Evolutionary conservation across 1,140 invertebrate species (phyloP), one percentile per base, ranked within the genome.

Genomic region (Macrobrachium nipponense): DNA sequence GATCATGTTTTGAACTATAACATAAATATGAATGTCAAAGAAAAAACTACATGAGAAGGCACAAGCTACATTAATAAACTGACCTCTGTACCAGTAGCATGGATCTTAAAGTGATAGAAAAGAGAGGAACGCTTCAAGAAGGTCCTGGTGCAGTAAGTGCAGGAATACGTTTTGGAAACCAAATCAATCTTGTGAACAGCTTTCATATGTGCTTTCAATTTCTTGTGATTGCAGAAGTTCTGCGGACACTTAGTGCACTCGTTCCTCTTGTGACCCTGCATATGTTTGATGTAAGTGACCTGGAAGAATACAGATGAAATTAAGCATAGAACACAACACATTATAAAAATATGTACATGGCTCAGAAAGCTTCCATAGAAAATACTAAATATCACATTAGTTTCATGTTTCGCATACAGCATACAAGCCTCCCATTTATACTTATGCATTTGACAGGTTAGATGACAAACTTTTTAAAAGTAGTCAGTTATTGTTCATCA

Each of bases 61-160:
- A 72, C 18, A 72, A 72, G 66, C 43, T 36, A 73, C 36, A 73
- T 43, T 36, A 11, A 43, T 23, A 75, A 72, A 64, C 58, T 86
- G 43, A 86, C 84, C 84, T 86, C 77, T 44, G 23, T 60, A 23
- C 61, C 44, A 1, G 60, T 20, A 23, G 85, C 85, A 77, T 87
- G 85, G 51, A 77, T 59, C 17, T 82, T 80, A 23, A 87, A 44
- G 36, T 87, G 85, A 36, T 87, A 82, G 78, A 81, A 87, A 15
- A 87, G 70, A n/a, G 85, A 87, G 20, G 70, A 80, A 58, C 79
- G 72, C 58, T 87, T 87, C n/a, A 87, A 70, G 36, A 87, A 87
- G 11, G 5, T 81, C 62, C 79, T 61, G 44, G 23, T 80, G 61
- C 85, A 87, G 20, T 17, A 43, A 11, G 75, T 36, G 72, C 85